Base-by-base conservation (phyloP, 2,113 vertebrate genomes). In the Morone chrysops region DNA sequence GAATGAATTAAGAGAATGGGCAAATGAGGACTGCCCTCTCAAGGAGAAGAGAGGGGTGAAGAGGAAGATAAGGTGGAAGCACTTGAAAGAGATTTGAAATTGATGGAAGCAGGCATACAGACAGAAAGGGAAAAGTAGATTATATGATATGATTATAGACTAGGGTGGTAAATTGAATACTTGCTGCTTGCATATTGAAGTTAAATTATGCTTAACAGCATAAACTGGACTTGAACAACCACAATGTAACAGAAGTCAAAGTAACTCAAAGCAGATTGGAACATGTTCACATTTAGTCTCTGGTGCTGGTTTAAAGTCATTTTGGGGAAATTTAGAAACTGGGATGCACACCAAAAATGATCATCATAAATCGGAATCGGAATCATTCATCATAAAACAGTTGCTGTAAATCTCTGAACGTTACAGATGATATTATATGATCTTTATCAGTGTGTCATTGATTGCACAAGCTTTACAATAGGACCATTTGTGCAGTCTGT, bases 21-120 rank as follows among this genome's bases (percentile, higher is more conserved):
- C 0, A 5, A 18, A 38, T 67, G 20, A 60, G 47, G 51, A 43
- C 70, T 16, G 38, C 74, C 59, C 18, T 57, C 47, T 60, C 57
- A 41, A 68, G 56, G 47, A 25, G 59, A 74, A 57, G 65, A 70
- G 51, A 57, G 45, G n/a, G 22, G 6, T 36, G 43, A 36, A 12
- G 57, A 60, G 7, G 51, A 38, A 25, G 61, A 41, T 40, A 5
- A 18, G n/a, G n/a, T 9, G 5, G 60, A 70, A 17, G 73, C 56
- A 62, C 74, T 78, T 77, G 73, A 62, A 63, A 62, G 54, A 68
- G 40, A 76, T 43, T 61, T 61, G 53, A 68, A 40, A 73, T 25
- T 63, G 40, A 77, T 68, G 4, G 67, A 54, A 12, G 38, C 22
- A 20, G 45, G 17, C 40, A 12, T 2, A 38, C 16, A 31, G n/a